Evolutionary conservation across 2,113 vertebrate genomes (phyloP).

Genomic region (Pomatostomus ruficeps): DNA sequence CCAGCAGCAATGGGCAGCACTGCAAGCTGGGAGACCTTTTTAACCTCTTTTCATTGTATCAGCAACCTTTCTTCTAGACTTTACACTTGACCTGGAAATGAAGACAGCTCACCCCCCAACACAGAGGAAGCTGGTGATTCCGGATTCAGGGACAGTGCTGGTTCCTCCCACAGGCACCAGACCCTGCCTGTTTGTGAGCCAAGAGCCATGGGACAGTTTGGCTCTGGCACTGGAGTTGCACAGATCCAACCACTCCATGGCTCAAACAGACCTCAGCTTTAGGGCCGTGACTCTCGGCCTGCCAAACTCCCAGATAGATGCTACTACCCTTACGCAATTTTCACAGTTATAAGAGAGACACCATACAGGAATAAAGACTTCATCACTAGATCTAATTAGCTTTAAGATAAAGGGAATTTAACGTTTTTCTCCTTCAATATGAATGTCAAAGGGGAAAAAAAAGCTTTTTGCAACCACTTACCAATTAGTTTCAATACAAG

Average conservation of each 20-base stretch:
- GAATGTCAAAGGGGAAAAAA: not conserved
- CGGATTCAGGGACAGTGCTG: not conserved
- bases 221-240: not conserved
- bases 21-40: not conserved
- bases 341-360: not conserved
- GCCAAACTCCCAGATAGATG: not conserved
- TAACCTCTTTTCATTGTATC: not conserved
- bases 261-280: not conserved
- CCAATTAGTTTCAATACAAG: not conserved
- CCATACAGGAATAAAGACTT: not conserved
- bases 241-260: rapidly evolving
- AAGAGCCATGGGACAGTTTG: not conserved
- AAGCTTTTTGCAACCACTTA: not conserved
- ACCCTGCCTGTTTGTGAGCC: not conserved
- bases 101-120: not conserved
- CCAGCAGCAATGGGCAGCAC: not conserved
- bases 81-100: not conserved
- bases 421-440: not conserved
- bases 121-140: not conserved
- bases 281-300: not conserved
- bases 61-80: not conserved
- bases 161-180: rapidly evolving
- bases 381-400: slow-evolving; percentile 16
- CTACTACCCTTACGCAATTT: not conserved
- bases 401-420: slow-evolving; percentile 7